Percentiles rank a stretch among this genome's conserved stretches.
These are phyloP conservation scores for Cantharis rustica DNA, from an alignment of 2,888 invertebrate genomes.

Conservation along the genomic window DNA sequence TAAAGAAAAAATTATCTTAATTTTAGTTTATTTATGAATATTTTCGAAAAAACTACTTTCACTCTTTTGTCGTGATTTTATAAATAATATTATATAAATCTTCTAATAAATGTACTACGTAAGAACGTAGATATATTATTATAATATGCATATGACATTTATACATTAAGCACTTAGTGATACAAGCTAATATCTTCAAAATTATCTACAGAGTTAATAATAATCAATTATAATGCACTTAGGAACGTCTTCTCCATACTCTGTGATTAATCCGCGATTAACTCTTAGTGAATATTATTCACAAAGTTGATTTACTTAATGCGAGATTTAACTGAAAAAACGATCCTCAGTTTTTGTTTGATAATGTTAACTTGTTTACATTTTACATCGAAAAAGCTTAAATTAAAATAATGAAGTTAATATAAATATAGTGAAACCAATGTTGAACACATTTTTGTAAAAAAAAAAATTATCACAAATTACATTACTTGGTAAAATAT, in stretches of 20 bases:
- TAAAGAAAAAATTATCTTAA: neutral
- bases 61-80: neutral
- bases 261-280: neutral
- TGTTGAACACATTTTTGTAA: conserved; percentile 9
- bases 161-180: neutral
- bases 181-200: neutral
- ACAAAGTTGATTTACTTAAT: no score
- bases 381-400: neutral
- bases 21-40: no score
- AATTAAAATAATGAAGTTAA: neutral
- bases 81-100: neutral
- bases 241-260: neutral
- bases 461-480: conserved; percentile 4
- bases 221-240: neutral
- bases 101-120: neutral
- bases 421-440: neutral
- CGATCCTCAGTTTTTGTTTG: no score
- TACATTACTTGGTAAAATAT: conserved; percentile 1
- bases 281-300: no score
- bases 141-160: neutral
- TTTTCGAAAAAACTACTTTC: neutral
- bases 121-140: no score
- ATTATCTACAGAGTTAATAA: neutral
- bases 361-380: neutral
- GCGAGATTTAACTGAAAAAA: no score